phyloP scores from a whole-genome alignment of 2,888 invertebrate species.

The Lepidocyrtoides sp. region DNA sequence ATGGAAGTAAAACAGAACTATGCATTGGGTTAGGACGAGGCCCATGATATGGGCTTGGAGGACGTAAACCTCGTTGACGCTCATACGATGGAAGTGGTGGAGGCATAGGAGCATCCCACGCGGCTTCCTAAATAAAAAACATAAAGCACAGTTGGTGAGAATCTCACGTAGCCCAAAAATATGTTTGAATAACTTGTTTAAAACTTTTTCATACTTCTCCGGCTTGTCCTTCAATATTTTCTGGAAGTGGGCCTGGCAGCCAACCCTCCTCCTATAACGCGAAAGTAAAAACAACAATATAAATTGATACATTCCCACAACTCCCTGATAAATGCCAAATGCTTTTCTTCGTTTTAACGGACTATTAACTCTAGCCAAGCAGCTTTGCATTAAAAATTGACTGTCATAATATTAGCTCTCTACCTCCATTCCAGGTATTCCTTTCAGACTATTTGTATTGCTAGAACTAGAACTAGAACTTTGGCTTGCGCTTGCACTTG shows the following conservation, averaged over 20 bases:
- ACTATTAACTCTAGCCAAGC: background rate
- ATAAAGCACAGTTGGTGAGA: too few relatives aligned
- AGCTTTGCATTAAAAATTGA: slow-evolving; percentile 27
- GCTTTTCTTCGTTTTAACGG: background rate
- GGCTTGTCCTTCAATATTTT: background rate
- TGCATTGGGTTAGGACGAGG: slow-evolving; percentile 53
- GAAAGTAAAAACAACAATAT: slow-evolving; percentile 28
- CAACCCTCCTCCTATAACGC: slow-evolving; percentile 45
- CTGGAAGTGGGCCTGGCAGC: slow-evolving; percentile 66
- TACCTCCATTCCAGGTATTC: slow-evolving; percentile 3
- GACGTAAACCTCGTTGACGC: slow-evolving; percentile 10
- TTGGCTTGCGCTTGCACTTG: too few relatives aligned
- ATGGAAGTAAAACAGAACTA: slow-evolving; percentile 36
- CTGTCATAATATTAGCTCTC: background rate
- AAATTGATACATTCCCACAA: background rate
- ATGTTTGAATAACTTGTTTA: background rate
- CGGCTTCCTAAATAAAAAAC: slow-evolving; percentile 31
- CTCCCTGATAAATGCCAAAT: background rate
- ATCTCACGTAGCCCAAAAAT: too few relatives aligned
- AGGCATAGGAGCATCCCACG: slow-evolving; percentile 44
- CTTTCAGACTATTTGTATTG: background rate
- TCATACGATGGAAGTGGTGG: background rate
- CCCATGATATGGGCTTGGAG: slow-evolving; percentile 19
- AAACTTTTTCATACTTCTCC: slow-evolving; percentile 42
- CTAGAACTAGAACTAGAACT: background rate